A percentile compares a stretch with the other conserved stretches of the same genome.
Conservation (phyloP, 2,797 vertebrate genomes). For the Coccyzus lansbergi region DNA sequence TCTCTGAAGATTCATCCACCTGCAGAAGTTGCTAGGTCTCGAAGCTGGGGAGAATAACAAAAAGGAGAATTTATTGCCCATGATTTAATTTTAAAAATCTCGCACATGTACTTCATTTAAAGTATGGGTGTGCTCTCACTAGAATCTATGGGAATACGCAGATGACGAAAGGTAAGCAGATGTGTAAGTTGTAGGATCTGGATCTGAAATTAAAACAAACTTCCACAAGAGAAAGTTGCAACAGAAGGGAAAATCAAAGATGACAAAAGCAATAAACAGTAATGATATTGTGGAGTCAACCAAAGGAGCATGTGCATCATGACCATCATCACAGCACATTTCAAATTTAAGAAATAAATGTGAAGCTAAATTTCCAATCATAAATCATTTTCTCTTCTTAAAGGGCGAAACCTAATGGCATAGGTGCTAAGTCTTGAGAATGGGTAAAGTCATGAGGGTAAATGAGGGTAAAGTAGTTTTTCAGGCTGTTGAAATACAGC, state of each 20-base stretch:
- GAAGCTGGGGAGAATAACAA: constrained; percentile 30
- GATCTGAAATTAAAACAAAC: constrained; percentile 37
- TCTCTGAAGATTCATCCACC: background rate
- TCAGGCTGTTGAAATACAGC: background rate
- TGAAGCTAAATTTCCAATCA: background rate
- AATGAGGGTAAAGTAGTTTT: background rate
- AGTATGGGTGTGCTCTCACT: background rate
- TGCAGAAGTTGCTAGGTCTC: background rate
- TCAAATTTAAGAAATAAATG: background rate
- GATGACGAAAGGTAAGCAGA: constrained; percentile 62
- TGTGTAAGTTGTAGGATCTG: background rate
- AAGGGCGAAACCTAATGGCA: background rate
- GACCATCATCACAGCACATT: background rate
- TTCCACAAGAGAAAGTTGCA: background rate
- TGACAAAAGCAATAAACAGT: constrained; percentile 51
- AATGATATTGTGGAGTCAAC: background rate
- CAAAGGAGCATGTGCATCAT: background rate
- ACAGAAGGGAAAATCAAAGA: constrained; percentile 25
- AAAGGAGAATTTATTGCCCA: background rate
- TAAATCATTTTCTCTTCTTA: background rate
- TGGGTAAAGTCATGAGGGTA: no score
- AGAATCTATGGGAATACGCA: background rate
- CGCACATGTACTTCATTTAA: constrained; percentile 31
- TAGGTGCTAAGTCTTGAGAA: background rate
- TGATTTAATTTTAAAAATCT: constrained; percentile 1